Percentiles rank a stretch among this genome's conserved stretches.
Conservation (phyloP, 1,140 invertebrate species). For the Goniozus legneri region DNA sequence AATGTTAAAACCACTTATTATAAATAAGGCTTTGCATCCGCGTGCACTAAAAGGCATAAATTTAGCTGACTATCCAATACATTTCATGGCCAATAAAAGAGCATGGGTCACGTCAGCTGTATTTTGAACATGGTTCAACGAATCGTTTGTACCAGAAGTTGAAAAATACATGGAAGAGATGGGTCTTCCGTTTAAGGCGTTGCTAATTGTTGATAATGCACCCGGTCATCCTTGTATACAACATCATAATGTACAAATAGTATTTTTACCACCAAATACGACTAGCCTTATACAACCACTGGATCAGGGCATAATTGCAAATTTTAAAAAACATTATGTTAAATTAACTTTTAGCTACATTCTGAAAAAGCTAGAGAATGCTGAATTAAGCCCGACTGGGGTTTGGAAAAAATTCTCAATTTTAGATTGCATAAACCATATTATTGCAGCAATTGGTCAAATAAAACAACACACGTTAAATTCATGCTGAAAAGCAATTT, state of each 20-base stretch:
- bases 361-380: conserved; percentile 8
- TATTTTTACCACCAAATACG: conserved; percentile 12
- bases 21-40: conserved; percentile 10
- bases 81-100: conserved; percentile 13
- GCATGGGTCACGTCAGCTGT: conserved; percentile 13
- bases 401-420: conserved; percentile 14
- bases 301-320: conserved; percentile 14
- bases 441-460: conserved; percentile 13
- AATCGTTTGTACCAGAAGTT: conserved; percentile 12
- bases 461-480: conserved; percentile 13
- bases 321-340: conserved; percentile 12
- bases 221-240: conserved; percentile 5
- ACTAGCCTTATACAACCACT: conserved; percentile 9
- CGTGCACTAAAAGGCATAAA: conserved; percentile 5
- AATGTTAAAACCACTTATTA: conserved; percentile 11
- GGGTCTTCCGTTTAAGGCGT: conserved; percentile 10
- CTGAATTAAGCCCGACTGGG: conserved; percentile 7
- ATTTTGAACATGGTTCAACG: conserved; percentile 9
- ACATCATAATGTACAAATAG: conserved; percentile 13
- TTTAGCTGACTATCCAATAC: conserved; percentile 8
- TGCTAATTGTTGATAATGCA: conserved; percentile 12
- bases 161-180: conserved; percentile 14
- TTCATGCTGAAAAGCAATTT: conserved; percentile 13
- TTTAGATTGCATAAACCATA: conserved; percentile 14
- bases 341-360: conserved; percentile 13